Base-by-base conservation (phyloP, 2,113 vertebrate species). In the Etheostoma cragini region DNA sequence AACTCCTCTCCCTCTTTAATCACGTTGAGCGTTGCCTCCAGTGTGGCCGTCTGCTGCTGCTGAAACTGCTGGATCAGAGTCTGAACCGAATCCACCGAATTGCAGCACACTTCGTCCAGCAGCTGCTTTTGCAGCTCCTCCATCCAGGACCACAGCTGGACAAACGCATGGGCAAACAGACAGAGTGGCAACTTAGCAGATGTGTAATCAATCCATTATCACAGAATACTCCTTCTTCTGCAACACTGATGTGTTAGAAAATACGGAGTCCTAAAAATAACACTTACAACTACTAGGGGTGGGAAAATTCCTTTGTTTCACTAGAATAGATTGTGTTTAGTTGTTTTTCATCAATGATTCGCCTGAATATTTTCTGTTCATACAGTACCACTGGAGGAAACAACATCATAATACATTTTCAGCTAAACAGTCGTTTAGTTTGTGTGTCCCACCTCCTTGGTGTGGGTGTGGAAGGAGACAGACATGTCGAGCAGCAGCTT, bases 401-500 rank as follows among this genome's bases (percentile, higher is more conserved):
- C 8, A 11, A 42, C 38, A 42, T 42, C 38, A 42, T 42, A 42
- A 42, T 42, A 8, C 38, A 8, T 38, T 38, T 38, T 8, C 38
- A 10, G 8, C 38, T 38, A 42, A 42, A 42, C 38, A 42, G 38
- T n/a, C n/a, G n/a, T n/a, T n/a, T n/a, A 30, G 45, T 57, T 6
- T 64, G 53, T 35, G 38, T 19, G 96, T 93, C 97, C 95, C 96
- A 98, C 98, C 97, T 99, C 98, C 94, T 99, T 99, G 81, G 98
- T 99, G 95, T 99, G 98, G 1, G 97, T 99, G 90, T 99, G 97
- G 93, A 99, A 99, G 86, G 97, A 99, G 81, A 99, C 98, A 0
- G 98, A 99, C 97, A 99, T 98, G 93, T 99, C 98, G 78, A 99
- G 93, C 76, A 99, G 97, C 88, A 99, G 96, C 85, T 99, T 99